Evolutionary conservation across 2,888 invertebrate species (phyloP).

Genomic region (Calliopum simillimum): DNA sequence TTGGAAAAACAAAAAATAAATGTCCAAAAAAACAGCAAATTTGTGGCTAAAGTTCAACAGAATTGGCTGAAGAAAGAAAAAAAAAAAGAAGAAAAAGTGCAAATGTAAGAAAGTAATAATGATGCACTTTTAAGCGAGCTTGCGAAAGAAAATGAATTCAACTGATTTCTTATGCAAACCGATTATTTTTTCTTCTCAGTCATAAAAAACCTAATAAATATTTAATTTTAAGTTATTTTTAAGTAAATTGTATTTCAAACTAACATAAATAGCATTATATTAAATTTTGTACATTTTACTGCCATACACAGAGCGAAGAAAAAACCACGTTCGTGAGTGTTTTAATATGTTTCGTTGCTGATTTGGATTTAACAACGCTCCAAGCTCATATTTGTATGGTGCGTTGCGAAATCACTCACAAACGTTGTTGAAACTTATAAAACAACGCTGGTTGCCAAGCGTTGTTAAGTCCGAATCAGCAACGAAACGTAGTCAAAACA

Average conservation of each 20-base stretch:
- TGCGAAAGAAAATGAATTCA: neutral
- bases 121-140: conserved; percentile 33
- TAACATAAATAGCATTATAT: neutral
- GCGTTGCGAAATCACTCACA: too few species aligned
- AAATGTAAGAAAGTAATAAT: conserved; percentile 25
- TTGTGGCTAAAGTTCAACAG: conserved; percentile 14
- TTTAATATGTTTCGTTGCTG: too few species aligned
- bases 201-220: too few species aligned
- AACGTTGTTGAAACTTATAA: too few species aligned
- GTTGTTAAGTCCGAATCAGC: too few species aligned
- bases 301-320: too few species aligned
- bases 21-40: neutral
- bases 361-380: too few species aligned
- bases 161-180: conserved; percentile 7
- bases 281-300: too few species aligned
- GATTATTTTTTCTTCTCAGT: neutral
- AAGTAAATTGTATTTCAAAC: conserved; percentile 3
- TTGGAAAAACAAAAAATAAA: conserved; percentile 5
- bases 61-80: neutral
- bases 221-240: neutral
- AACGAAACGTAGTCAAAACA: too few species aligned
- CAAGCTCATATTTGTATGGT: too few species aligned
- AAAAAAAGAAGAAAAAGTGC: neutral
- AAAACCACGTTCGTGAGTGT: too few species aligned
- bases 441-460: too few species aligned